These are phyloP conservation scores for Muschampia plurimacula DNA, from an alignment of 2,888 invertebrate genomes.

Conservation along the genomic window DNA sequence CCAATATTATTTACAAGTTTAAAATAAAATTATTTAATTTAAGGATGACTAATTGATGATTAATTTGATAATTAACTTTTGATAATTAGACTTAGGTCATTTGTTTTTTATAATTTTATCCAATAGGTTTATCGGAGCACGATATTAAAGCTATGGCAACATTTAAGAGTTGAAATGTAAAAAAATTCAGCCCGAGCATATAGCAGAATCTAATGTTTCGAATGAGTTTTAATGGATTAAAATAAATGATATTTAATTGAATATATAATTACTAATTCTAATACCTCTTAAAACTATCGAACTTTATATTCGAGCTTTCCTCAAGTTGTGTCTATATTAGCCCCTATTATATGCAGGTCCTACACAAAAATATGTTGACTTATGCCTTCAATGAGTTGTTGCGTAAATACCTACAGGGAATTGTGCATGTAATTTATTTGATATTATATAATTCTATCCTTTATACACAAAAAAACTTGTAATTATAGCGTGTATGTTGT, in stretches of 20 bases:
- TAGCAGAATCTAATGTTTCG: not conserved
- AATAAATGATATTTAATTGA: not conserved
- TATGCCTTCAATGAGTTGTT: conserved; percentile 61
- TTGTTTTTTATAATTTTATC: no score
- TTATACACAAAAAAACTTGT: conserved; percentile 57
- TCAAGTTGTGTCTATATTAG: conserved; percentile 50
- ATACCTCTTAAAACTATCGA: conserved; percentile 22
- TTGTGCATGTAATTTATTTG: conserved; percentile 65
- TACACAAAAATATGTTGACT: conserved; percentile 36
- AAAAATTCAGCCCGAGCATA: not conserved
- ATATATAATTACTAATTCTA: conserved; percentile 1
- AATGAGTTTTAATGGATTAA: conserved; percentile 1
- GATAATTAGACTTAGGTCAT: no score
- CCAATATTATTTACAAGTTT: not conserved
- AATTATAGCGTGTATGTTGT: conserved; percentile 60
- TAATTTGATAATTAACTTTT: no score
- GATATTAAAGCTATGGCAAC: not conserved
- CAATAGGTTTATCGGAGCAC: no score
- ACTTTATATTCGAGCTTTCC: conserved; percentile 39
- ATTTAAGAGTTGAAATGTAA: not conserved
- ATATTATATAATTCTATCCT: conserved; percentile 59
- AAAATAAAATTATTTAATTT: not conserved
- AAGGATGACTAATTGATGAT: no score
- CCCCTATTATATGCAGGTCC: conserved; percentile 36
- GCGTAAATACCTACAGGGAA: conserved; percentile 74